These are phyloP conservation scores for Peromyscus californicus DNA, from an alignment of 2,113 vertebrate genomes.

Conservation along the genomic window DNA sequence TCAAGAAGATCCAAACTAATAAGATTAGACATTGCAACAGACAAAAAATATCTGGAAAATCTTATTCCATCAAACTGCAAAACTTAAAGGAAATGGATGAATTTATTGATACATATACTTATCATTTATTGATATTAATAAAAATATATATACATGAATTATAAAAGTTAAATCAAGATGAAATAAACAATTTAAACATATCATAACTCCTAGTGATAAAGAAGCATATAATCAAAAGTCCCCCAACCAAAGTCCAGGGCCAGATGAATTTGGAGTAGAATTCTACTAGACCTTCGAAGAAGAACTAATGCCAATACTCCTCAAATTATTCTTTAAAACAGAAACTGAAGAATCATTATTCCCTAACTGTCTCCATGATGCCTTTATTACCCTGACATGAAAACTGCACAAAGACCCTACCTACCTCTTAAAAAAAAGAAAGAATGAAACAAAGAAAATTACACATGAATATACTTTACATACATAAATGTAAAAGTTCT, in stretches of 20 bases:
- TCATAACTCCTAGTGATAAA: not conserved
- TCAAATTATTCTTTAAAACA: not conserved
- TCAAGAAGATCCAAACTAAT: not conserved
- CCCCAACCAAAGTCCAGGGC: not conserved
- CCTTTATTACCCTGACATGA: not conserved
- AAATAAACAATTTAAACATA: not conserved
- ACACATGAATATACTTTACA: not conserved
- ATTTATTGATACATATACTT: not conserved
- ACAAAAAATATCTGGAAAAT: not conserved
- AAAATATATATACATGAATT: not conserved
- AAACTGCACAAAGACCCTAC: not conserved
- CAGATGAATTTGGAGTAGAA: not conserved
- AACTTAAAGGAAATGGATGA: not conserved
- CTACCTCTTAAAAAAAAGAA: not conserved
- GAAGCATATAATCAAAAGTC: not conserved
- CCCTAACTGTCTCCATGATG: not conserved
- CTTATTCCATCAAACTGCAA: not conserved
- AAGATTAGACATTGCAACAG: not conserved
- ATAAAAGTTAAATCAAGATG: not conserved
- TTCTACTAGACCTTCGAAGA: not conserved
- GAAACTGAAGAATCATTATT: not conserved
- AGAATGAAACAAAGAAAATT: not conserved
- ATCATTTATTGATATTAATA: not conserved
- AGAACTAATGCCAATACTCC: not conserved
- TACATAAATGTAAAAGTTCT: not conserved